Evolutionary conservation across 2,797 vertebrate genomes (phyloP).

Genomic region (Smutsia gigantea): DNA sequence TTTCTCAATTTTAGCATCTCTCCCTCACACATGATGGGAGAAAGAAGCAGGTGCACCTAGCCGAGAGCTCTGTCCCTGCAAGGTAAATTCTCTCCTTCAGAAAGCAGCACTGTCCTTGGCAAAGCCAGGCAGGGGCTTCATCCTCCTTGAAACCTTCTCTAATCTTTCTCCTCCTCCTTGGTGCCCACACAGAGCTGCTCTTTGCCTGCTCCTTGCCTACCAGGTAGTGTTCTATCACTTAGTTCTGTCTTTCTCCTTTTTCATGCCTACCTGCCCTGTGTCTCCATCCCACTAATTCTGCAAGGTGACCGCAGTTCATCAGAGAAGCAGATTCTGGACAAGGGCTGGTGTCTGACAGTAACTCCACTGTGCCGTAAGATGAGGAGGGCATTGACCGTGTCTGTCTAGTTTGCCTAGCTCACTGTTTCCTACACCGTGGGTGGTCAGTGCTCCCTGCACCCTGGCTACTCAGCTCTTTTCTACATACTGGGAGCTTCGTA

Average conservation of each 20-base stretch:
- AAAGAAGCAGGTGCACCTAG: not conserved
- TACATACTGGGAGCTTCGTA: not conserved
- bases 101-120: not conserved
- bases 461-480: not conserved
- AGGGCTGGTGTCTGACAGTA: fast-evolving
- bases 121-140: not conserved
- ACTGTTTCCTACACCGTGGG: not conserved
- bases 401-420: not conserved
- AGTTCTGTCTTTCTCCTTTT: not conserved
- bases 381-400: fast-evolving
- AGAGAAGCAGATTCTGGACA: not conserved
- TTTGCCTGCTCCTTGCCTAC: not conserved
- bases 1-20: not conserved
- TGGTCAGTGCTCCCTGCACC: not conserved
- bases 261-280: not conserved
- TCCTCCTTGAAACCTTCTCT: not conserved
- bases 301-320: too few species aligned
- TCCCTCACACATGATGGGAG: not conserved
- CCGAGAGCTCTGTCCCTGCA: not conserved
- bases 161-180: not conserved
- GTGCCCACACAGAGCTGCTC: too few species aligned
- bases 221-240: not conserved
- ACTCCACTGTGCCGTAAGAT: fast-evolving
- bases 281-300: not conserved
- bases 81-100: not conserved